Evolutionary conservation across 1,140 invertebrate species (phyloP).

Genomic region (Drosophila varians): DNA sequence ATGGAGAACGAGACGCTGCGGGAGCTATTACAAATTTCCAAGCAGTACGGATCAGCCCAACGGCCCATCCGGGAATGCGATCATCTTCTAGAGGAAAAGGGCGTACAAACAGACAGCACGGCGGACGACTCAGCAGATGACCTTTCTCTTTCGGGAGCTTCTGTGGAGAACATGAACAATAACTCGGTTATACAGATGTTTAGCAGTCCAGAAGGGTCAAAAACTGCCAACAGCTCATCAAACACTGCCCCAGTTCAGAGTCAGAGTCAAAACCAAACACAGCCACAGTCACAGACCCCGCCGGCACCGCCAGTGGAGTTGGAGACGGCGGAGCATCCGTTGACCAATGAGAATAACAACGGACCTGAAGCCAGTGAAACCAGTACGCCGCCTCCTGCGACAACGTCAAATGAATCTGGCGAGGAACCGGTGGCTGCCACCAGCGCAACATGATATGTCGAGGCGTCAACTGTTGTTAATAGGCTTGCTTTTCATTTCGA

Average conservation of each 20-base stretch:
- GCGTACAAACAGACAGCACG: conserved; percentile 86
- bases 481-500: conserved; percentile 53
- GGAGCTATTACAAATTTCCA: conserved; percentile 88
- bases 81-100: conserved; percentile 85
- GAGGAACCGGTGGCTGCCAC: conserved; percentile 26
- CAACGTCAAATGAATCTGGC: conserved; percentile 23
- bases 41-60: conserved; percentile 86
- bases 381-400: conserved; percentile 14
- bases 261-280: conserved; percentile 20
- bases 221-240: conserved; percentile 33
- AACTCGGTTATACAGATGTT: conserved; percentile 74
- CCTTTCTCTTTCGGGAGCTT: conserved; percentile 73
- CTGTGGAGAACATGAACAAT: conserved; percentile 78
- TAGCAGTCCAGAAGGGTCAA: conserved; percentile 39
- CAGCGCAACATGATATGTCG: conserved; percentile 57
- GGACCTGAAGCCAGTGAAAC: conserved; percentile 52
- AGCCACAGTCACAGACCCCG: conserved; percentile 1
- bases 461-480: conserved; percentile 55
- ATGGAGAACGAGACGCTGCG: conserved; percentile 86
- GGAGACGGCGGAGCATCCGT: conserved; percentile 27
- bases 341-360: conserved; percentile 67
- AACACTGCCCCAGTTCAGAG: conserved; percentile 57
- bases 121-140: conserved; percentile 77
- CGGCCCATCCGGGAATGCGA: conserved; percentile 79
- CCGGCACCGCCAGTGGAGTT: conserved; percentile 5